Base-by-base conservation (phyloP, 2,888 invertebrate genomes). In the Serripes groenlandicus region DNA sequence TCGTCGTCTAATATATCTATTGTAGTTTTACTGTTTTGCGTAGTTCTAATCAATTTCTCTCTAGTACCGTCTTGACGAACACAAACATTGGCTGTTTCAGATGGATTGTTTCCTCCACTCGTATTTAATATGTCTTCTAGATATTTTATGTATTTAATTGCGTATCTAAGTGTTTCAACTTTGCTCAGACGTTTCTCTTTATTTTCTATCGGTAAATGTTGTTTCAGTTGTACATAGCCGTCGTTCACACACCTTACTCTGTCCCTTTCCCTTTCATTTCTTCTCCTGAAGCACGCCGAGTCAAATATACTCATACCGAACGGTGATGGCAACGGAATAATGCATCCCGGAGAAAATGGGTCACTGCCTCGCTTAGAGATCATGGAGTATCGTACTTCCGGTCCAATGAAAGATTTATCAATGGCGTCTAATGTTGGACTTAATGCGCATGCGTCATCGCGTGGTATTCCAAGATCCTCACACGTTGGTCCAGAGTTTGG, bases 161-260 rank as follows among this genome's bases (percentile, higher is more conserved):
- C 94, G n/a, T 88, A 81, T 32, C 93, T 80, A 21, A 94, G 84
- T 2, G 94, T 94, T 58, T 94, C 94, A 30, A 94, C 94, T 88
- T 94, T 94, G 72, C 94, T 94, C 26, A 94, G 89, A 54, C 94
- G 82, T 76, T 93, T 94, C 62, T 95, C 94, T 74, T 93, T 92
- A 73, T 92, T 91, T 60, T 90, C 90, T 23, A 93, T 68, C 1
- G 94, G 94, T 26, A 94, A 84, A 66, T 93, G 93, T 42, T 92
- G 89, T 83, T 89, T 92, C 11, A 94, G 88, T 62, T 89, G 85
- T 21, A 90, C 85, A 76, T 94, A 94, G 1, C 94, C 94, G 15
- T 94, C 94, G 81, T 94, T 94, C 18, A 94, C 94, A 76, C 93
- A 93, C 5, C 94, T 88, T 18, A 94, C 94, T 26, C 94, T 85